phyloP scores from a whole-genome alignment of 2,113 vertebrate genomes.

The Coryphaenoides rupestris region DNA sequence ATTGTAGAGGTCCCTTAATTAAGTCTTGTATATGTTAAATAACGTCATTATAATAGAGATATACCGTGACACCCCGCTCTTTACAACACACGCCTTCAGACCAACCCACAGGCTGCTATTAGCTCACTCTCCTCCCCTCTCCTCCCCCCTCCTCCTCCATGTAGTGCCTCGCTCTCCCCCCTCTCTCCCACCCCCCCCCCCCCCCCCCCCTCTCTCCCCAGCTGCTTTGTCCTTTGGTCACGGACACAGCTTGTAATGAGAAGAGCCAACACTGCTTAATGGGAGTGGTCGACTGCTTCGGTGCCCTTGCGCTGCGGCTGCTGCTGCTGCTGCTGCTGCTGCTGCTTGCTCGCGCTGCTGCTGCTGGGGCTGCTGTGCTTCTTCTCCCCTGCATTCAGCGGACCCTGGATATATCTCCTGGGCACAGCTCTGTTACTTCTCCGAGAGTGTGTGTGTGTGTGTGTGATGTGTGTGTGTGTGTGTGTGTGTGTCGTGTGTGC shows the following conservation, averaged over 20 bases:
- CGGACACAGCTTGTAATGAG: slow-evolving; percentile 76
- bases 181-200: neutral
- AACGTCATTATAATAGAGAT: no score
- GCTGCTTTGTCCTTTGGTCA: slow-evolving; percentile 76
- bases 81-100: neutral
- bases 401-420: slow-evolving; percentile 62
- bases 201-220: slow-evolving; percentile 59
- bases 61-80: neutral
- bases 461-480: no score
- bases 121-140: slow-evolving; percentile 59
- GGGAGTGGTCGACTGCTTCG: slow-evolving; percentile 72
- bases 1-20: no score
- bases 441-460: slow-evolving; percentile 41
- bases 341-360: no score
- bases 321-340: no score
- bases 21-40: no score
- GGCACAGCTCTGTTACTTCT: slow-evolving; percentile 71
- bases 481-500: no score
- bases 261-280: slow-evolving; percentile 78
- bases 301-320: no score
- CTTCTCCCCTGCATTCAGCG: no score
- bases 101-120: slow-evolving; percentile 51
- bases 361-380: no score
- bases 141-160: neutral
- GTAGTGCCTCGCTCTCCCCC: no score